Evolutionary conservation across 1,140 invertebrate species (phyloP), one percentile per base, ranked within the genome.

Genomic region (Heliconius eleuchia): DNA sequence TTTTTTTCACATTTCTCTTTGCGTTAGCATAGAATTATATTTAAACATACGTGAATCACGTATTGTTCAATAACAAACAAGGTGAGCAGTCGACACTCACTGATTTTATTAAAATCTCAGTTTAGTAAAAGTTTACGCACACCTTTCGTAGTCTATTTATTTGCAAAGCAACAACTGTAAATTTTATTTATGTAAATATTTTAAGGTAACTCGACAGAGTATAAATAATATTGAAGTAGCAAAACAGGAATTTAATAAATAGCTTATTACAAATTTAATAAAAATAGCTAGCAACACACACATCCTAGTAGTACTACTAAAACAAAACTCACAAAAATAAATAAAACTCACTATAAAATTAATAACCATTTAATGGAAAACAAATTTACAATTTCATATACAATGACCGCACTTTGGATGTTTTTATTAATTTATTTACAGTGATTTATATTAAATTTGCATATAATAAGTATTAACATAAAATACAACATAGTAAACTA

Each of bases 331-430:
- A 55, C 5, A 74, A 70, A 57, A 27, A 77, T 71, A 73, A 79
- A 79, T 46, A 81, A 82, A 80, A 81, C 60, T 4, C 13, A 72
- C n/a, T 77, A 79, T 70, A 74, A 76, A 80, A 82, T 66, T 82
- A 83, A 84, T 80, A 79, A 83, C 79, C 77, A 83, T 87, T 87
- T 86, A 86, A 83, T 85, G 73, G 80, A 83, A 87, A 86, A 84
- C 82, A 86, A 84, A 80, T 80, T 80, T 87, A 86, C 84, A 87
- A 60, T 85, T 83, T 86, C 66, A 86, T 83, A 83, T 85, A 89
- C 85, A 89, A 82, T 83, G 73, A 60, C 75, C 72, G 73, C 73
- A 76, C 79, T 79, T 82, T 76, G 74, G 76, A 78, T 57, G 18
- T 79, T 77, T 66, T 71, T 70, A 78, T 77, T 80, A 72, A 80